Conservation (phyloP, 53 echinoderm and acorn worm genomes). For the Henricia sp. region DNA sequence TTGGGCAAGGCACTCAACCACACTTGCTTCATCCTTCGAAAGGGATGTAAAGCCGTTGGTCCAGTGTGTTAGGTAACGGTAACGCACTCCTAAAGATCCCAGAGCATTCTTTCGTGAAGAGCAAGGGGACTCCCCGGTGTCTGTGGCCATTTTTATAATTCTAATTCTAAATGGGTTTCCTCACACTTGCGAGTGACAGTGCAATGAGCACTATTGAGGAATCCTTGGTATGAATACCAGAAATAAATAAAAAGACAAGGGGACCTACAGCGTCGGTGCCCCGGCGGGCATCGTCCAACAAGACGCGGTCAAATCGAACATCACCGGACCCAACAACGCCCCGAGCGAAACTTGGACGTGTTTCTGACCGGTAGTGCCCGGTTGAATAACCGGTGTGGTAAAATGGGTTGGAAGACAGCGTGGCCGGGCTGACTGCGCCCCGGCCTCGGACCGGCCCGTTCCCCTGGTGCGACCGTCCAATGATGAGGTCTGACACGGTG, state of each 20-base stretch:
- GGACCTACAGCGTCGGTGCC: constrained; percentile 59
- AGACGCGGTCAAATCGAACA: background rate
- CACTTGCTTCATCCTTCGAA: no score
- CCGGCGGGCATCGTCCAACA: constrained; percentile 48
- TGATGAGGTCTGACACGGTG: constrained; percentile 28
- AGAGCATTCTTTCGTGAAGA: no score
- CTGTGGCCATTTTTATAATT: no score
- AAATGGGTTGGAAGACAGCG: constrained; percentile 19
- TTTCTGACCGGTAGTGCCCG: constrained; percentile 56
- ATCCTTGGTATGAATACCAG: no score
- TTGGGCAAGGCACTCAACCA: no score
- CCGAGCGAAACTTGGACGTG: constrained; percentile 13
- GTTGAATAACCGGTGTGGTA: constrained; percentile 41
- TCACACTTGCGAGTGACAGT: no score
- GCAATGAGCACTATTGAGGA: no score
- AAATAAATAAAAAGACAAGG: constrained; percentile 22
- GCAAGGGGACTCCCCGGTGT: no score
- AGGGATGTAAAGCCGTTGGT: no score
- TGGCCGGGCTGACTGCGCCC: background rate
- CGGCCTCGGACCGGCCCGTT: constrained; percentile 2
- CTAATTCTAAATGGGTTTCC: no score
- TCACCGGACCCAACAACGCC: background rate
- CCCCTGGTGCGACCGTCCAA: constrained; percentile 27
- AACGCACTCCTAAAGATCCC: no score
- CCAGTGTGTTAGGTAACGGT: no score